A percentile compares a stretch with the other conserved stretches of the same genome.
These are phyloP conservation scores for Athene cunicularia DNA, from an alignment of 2,113 vertebrate genomes.

Conservation along the genomic window DNA sequence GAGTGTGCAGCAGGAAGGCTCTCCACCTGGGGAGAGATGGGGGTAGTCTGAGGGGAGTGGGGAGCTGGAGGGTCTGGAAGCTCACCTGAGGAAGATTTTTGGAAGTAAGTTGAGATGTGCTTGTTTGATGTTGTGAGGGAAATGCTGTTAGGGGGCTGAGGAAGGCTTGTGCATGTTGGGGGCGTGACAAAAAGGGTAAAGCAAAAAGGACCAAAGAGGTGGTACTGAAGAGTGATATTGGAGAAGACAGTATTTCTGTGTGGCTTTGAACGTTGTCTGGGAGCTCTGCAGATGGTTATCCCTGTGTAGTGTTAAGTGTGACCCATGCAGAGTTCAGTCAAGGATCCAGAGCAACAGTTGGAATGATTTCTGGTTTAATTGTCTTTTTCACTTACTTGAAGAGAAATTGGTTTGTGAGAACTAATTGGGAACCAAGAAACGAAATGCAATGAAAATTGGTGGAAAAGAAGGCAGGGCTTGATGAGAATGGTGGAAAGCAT, in stretches of 20 bases:
- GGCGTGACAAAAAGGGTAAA: not conserved
- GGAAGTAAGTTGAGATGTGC: not conserved
- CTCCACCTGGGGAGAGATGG: rapidly evolving
- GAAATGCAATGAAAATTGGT: not conserved
- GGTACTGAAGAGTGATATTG: not conserved
- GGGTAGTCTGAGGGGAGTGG: not conserved
- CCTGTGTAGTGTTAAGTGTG: not conserved
- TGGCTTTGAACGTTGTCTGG: not conserved
- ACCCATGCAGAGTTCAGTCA: not conserved
- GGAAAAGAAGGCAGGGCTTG: not conserved
- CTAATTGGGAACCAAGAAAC: not conserved
- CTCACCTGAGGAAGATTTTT: not conserved
- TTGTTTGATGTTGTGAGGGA: not conserved
- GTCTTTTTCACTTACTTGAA: not conserved
- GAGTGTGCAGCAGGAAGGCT: not conserved
- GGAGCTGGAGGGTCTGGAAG: not conserved
- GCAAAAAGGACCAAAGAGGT: not conserved
- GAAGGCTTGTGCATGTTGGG: not conserved
- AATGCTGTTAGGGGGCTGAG: not conserved
- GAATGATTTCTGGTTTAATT: not conserved
- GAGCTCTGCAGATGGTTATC: not conserved
- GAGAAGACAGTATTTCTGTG: not conserved
- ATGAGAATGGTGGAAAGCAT: rapidly evolving
- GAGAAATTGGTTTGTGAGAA: not conserved
- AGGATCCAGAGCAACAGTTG: not conserved